Evolutionary conservation across 2,113 vertebrate genomes (phyloP).

Genomic region (Macheiramphus alcinus): DNA sequence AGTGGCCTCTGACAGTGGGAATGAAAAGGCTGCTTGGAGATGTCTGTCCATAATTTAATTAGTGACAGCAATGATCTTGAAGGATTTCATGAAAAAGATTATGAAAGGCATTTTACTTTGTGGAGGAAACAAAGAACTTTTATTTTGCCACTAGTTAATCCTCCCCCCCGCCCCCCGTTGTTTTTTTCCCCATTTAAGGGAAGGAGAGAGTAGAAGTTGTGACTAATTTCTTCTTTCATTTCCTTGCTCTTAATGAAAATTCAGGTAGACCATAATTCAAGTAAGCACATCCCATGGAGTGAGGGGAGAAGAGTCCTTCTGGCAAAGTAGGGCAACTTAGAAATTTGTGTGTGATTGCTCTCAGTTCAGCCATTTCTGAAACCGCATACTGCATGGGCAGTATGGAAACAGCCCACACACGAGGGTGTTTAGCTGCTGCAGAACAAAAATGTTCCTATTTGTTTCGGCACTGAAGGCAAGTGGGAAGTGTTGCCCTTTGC

Average conservation of each 20-base stretch:
- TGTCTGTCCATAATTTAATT: neutral
- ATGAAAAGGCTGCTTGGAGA: neutral
- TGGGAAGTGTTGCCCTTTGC: neutral
- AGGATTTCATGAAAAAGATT: neutral
- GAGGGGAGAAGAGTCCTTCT: neutral
- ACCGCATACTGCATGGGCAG: fast-evolving
- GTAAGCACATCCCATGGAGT: neutral
- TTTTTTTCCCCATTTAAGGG: neutral
- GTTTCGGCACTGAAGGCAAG: neutral
- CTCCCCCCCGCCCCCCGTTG: neutral
- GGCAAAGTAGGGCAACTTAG: neutral
- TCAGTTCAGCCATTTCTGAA: neutral
- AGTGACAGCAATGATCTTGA: neutral
- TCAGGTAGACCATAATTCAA: neutral
- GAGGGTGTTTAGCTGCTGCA: fast-evolving
- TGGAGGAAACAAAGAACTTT: constrained; percentile 3
- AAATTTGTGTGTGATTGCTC: neutral
- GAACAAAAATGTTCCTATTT: fast-evolving
- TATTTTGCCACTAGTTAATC: neutral
- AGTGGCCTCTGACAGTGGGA: neutral
- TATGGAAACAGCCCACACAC: fast-evolving
- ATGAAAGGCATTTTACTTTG: neutral
- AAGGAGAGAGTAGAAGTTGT: neutral
- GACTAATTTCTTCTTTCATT: neutral
- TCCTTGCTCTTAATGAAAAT: neutral